These are phyloP conservation scores for Pseudolycoriella hygida DNA, from an alignment of 2,888 invertebrate species.

Conservation along the genomic window DNA sequence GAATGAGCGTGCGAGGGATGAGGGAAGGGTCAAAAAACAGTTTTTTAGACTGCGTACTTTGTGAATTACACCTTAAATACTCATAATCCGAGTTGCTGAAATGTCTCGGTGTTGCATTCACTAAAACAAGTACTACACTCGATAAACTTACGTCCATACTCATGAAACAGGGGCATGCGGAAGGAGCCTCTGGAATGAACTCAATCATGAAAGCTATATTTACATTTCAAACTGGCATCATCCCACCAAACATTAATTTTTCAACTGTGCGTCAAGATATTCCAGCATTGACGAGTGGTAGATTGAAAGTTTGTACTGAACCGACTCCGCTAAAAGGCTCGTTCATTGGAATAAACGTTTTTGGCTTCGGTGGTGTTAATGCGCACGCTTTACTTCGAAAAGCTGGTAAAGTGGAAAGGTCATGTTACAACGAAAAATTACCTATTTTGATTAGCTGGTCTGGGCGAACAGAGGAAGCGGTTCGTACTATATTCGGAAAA, in stretches of 20 bases:
- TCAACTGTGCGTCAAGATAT: constrained; percentile 37
- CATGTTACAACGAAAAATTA: constrained; percentile 36
- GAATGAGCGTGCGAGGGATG: no score
- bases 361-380: constrained; percentile 76
- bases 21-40: no score
- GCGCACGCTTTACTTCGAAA: constrained; percentile 50
- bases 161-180: constrained; percentile 19
- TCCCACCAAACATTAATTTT: constrained; percentile 70
- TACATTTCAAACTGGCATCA: constrained; percentile 52
- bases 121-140: no score
- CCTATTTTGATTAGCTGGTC: constrained; percentile 51
- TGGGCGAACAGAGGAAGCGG: constrained; percentile 56
- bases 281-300: constrained; percentile 35
- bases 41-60: no score
- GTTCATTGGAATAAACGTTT: constrained; percentile 61
- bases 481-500: constrained; percentile 40
- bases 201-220: constrained; percentile 57
- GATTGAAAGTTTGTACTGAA: constrained; percentile 47
- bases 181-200: constrained; percentile 59
- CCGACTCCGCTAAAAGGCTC: constrained; percentile 48
- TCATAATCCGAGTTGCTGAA: no score
- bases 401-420: constrained; percentile 37
- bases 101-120: no score
- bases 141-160: no score
- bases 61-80: no score